Percentiles rank a stretch among this genome's conserved stretches.
These are phyloP conservation scores for Drosophila dives DNA, from an alignment of 2,888 invertebrate genomes.

Conservation along the genomic window DNA sequence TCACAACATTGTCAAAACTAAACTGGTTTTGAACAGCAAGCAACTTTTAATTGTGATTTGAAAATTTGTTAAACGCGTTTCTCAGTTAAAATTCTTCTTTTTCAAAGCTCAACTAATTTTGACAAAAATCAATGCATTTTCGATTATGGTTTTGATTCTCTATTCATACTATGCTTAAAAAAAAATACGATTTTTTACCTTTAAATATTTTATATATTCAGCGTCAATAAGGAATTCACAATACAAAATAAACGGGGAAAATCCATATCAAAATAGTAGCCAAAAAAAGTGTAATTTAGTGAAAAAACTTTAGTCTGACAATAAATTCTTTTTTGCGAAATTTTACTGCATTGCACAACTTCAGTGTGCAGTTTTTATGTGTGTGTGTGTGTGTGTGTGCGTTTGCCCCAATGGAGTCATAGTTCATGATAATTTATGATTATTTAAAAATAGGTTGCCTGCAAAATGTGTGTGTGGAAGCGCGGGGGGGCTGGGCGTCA, in stretches of 20 bases:
- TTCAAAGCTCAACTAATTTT: no score
- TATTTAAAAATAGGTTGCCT: constrained; percentile 66
- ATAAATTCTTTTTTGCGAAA: constrained; percentile 43
- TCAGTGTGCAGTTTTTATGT: constrained; percentile 27
- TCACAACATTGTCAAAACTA: neutral
- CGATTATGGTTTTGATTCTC: no score
- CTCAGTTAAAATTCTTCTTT: no score
- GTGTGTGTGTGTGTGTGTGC: constrained; percentile 15
- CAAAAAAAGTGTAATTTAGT: neutral
- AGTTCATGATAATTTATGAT: constrained; percentile 76
- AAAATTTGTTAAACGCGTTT: neutral
- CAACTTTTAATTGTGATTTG: neutral
- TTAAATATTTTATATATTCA: neutral
- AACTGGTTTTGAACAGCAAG: neutral
- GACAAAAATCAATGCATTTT: no score
- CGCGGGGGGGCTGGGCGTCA: neutral
- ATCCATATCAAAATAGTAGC: neutral
- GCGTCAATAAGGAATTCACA: neutral
- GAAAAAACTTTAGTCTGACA: neutral
- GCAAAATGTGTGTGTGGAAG: constrained; percentile 20
- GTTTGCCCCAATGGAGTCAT: constrained; percentile 55
- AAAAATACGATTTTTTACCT: neutral
- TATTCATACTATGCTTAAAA: no score
- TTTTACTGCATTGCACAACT: constrained; percentile 49
- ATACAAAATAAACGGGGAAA: neutral